A percentile compares a stretch with the other conserved stretches of the same genome.
These are phyloP conservation scores for Drosophila pallidifrons DNA, from an alignment of 1,140 invertebrate species.

Conservation along the genomic window DNA sequence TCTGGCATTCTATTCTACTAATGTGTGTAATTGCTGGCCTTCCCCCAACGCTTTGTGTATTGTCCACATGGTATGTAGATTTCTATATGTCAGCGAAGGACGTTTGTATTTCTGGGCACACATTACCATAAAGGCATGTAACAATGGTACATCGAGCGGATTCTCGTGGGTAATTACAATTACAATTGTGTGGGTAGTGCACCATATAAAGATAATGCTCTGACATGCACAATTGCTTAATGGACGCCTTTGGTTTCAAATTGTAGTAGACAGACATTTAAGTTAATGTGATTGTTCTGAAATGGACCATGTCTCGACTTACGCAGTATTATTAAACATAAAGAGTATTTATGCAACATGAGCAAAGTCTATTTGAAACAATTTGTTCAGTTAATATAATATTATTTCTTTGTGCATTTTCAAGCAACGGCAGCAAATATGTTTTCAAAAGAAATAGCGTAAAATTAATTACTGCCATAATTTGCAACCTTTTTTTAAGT, in stretches of 20 bases:
- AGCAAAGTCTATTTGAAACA: neutral
- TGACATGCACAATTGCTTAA: conserved; percentile 32
- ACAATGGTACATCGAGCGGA: conserved; percentile 12
- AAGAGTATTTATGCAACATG: too few relatives aligned
- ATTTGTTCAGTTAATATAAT: neutral
- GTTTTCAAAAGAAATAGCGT: conserved; percentile 6
- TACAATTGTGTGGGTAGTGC: conserved; percentile 34
- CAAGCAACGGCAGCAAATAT: neutral
- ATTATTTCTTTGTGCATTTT: neutral
- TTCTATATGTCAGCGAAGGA: conserved; percentile 6
- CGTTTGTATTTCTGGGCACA: conserved; percentile 32
- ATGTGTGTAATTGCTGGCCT: conserved; percentile 18
- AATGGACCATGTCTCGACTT: neutral
- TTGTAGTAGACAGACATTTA: neutral
- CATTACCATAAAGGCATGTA: neutral
- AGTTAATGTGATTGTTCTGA: neutral
- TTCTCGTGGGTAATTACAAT: conserved; percentile 35
- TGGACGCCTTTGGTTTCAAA: conserved; percentile 27
- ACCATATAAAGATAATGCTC: conserved; percentile 27
- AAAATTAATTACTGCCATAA: conserved; percentile 36
- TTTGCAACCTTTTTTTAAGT: conserved; percentile 19
- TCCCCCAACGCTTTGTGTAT: neutral
- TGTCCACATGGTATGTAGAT: conserved; percentile 5
- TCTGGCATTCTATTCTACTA: conserved; percentile 7
- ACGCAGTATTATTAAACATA: too few relatives aligned